Evolutionary conservation across 2,888 invertebrate genomes (phyloP).

Genomic region (Pyrgus malvae): DNA sequence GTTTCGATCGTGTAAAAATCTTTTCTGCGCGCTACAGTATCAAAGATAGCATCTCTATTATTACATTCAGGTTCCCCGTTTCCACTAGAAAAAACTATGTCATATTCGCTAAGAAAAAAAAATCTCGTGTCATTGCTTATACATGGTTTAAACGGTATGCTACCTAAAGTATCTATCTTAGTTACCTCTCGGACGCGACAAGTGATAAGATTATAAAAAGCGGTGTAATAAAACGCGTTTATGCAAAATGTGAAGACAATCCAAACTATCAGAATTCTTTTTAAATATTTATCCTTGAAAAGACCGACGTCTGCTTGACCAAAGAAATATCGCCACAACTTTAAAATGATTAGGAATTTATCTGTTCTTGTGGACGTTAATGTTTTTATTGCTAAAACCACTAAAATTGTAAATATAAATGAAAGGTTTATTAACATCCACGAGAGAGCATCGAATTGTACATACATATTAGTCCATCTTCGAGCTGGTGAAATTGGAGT

Average conservation of each 20-base stretch:
- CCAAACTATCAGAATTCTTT: conserved; percentile 47
- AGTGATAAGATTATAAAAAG: conserved; percentile 53
- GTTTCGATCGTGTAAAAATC: conserved; percentile 47
- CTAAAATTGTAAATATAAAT: conserved; percentile 36
- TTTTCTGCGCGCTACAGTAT: conserved; percentile 41
- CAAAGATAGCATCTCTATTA: conserved; percentile 39
- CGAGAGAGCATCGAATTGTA: conserved; percentile 45
- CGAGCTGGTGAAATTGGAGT: conserved; percentile 43
- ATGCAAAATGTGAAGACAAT: conserved; percentile 54
- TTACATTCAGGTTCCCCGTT: conserved; percentile 39
- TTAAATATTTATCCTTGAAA: conserved; percentile 40
- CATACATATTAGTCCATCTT: conserved; percentile 52
- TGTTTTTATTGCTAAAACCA: conserved; percentile 31
- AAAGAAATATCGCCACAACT: conserved; percentile 50
- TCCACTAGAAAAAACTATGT: conserved; percentile 43
- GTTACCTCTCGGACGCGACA: conserved; percentile 40
- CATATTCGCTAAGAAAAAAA: conserved; percentile 45
- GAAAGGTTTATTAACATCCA: conserved; percentile 52
- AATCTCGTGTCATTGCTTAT: conserved; percentile 42
- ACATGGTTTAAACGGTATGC: conserved; percentile 47
- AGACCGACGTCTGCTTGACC: conserved; percentile 43
- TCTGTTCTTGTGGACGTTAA: conserved; percentile 36
- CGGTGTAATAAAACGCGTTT: conserved; percentile 53
- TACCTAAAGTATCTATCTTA: conserved; percentile 37
- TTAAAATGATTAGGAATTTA: conserved; percentile 38